Evolutionary conservation across 1,140 invertebrate genomes (phyloP).

Genomic region (Zaprionus ornatus): DNA sequence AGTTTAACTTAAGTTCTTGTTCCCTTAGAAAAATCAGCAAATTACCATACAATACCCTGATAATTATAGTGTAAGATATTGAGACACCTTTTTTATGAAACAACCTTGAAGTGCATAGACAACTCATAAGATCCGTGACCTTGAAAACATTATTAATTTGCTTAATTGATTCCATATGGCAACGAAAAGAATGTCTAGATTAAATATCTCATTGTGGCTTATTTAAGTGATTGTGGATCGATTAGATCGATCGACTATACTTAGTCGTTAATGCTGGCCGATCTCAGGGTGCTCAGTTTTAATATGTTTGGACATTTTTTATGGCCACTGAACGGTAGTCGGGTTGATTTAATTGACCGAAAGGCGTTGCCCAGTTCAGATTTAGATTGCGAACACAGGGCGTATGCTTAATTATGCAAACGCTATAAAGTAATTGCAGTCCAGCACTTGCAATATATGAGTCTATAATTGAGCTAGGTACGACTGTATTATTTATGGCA

Average conservation of each 20-base stretch:
- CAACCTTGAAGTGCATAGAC: slow-evolving; percentile 38
- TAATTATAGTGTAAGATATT: not conserved
- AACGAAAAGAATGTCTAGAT: slow-evolving; percentile 57
- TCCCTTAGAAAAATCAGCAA: not conserved
- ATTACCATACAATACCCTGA: not conserved
- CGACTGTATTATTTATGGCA: slow-evolving; percentile 55
- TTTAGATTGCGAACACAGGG: slow-evolving; percentile 58
- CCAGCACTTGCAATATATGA: slow-evolving; percentile 56
- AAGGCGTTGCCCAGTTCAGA: slow-evolving; percentile 31
- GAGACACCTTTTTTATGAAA: not conserved
- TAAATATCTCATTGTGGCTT: slow-evolving; percentile 50
- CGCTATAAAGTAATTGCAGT: slow-evolving; percentile 66
- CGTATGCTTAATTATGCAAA: slow-evolving; percentile 81
- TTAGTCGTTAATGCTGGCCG: slow-evolving; percentile 49
- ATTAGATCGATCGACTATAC: slow-evolving; percentile 6
- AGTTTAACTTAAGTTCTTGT: no score
- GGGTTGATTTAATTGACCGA: slow-evolving; percentile 56
- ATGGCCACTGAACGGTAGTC: slow-evolving; percentile 51
- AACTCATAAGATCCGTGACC: slow-evolving; percentile 31
- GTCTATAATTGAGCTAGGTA: slow-evolving; percentile 7
- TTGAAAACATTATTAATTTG: slow-evolving; percentile 57
- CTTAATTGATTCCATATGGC: slow-evolving; percentile 61
- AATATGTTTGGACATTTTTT: slow-evolving; percentile 49
- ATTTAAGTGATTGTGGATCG: slow-evolving; percentile 36
- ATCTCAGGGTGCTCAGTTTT: not conserved